Percentiles rank a stretch among this genome's conserved stretches.
Conservation (phyloP, 2,888 invertebrate genomes). For the Tipula lateralis region DNA sequence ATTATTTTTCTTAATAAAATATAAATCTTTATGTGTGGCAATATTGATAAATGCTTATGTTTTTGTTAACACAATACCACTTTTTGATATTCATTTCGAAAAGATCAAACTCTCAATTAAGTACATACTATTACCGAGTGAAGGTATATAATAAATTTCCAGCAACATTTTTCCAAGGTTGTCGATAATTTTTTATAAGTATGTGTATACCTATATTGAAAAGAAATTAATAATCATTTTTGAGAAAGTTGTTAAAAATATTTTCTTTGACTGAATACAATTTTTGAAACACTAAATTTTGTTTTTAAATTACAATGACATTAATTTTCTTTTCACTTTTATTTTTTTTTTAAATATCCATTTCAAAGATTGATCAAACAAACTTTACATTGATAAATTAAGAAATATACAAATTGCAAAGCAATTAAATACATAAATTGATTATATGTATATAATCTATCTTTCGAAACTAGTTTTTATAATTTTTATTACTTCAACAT, state of each 20-base stretch:
- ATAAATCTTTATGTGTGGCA: not conserved
- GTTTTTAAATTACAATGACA: not conserved
- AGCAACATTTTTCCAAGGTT: not conserved
- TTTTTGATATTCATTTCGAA: not conserved
- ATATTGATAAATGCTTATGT: not conserved
- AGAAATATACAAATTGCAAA: not conserved
- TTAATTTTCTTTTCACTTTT: not conserved
- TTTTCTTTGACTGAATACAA: not conserved
- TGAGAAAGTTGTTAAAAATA: not conserved
- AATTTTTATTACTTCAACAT: not conserved
- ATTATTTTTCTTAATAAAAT: not conserved
- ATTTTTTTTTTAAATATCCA: not conserved
- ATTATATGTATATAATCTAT: not conserved
- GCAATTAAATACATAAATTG: not conserved
- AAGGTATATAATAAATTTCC: not conserved
- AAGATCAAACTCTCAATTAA: not conserved
- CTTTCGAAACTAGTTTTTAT: not conserved
- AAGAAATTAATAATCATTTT: not conserved
- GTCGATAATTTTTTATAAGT: not conserved
- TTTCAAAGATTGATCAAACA: not conserved
- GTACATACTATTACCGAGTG: not conserved
- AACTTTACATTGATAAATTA: not conserved
- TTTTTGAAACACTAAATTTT: not conserved
- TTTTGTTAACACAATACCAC: not conserved
- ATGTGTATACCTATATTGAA: not conserved